Base-by-base conservation (phyloP, 2,888 invertebrate species). In the Ischnura elegans region DNA sequence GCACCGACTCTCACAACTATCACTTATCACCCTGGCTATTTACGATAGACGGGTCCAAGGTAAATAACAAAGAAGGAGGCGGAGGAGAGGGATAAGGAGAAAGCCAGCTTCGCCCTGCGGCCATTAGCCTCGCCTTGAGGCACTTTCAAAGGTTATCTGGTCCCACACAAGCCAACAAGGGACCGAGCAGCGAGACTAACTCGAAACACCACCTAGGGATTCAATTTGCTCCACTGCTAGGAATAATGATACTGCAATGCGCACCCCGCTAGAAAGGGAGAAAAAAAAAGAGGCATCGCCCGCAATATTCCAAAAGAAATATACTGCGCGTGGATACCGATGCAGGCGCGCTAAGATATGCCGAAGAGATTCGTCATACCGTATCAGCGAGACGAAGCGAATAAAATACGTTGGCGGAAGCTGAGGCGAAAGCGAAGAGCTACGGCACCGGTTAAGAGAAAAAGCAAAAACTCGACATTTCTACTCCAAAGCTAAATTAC, bases 21-120 rank as follows among this genome's bases (percentile, higher is more conserved):
- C 76, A 76, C 76, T 76, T 76, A 76, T 76, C 36, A n/a, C n/a
- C n/a, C n/a, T 29, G 76, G 76, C 76, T 76, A 76, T 76, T 76
- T 76, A 76, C 76, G 76, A 76, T 36, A 76, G 76, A 36, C 76
- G 25, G 76, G 10, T 16, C 25, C 36, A 76, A 76, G 36, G 76
- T 76, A 76, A 76, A 76, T 76, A 76, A 76, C 29, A 36, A 76
- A 76, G 25, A 29, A 76, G 36, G 29, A 61, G 61, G n/a, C n/a
- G n/a, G 76, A 76, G 36, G 13, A 76, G 61, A 61, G 61, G 21
- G 55, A 55, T 21, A 61, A 2, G 19, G 61, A 21, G 21, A 76
- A 10, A n/a, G 5, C 66, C 29, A 76, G 36, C 29, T 29, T 76
- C 76, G 0, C 76, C 76, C 29, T 10, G 76, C 36, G 76, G 36